Base-by-base conservation (phyloP, 1,140 invertebrate genomes). In the Zaprionus taronus region DNA sequence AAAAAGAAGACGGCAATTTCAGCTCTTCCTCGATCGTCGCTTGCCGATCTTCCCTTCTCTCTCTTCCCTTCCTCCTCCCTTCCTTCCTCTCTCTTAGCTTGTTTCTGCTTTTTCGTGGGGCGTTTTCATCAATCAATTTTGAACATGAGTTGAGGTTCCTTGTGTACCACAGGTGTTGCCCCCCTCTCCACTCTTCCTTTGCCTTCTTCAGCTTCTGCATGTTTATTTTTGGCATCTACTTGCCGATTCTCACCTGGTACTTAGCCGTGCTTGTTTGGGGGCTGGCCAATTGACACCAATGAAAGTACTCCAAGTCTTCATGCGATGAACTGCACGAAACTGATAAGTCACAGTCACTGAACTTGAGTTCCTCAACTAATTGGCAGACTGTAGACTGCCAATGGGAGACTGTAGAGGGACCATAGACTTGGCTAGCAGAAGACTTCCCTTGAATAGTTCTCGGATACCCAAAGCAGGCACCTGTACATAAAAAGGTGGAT, bases 91-190 rank as follows among this genome's bases (percentile, higher is more conserved):
- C 64, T 61, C 9, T 61, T 56, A 49, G 63, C 51, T 57, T 71
- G 41, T 38, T 38, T n/a, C 47, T 38, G 53, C 51, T 44, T 60
- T 77, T 76, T 72, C 61, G 38, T 75, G 81, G 81, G 81, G 81
- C 85, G 81, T 89, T 85, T 90, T 82, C 85, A 85, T 85, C 79
- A 90, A 90, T 80, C 76, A 90, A 81, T 81, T 83, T 71, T 26
- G 78, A 75, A 62, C 72, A 65, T 81, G 79, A 79, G 71, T 62
- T 76, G 62, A 77, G 44, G 67, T 72, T 57, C 61, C 41, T 67
- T 58, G 69, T 17, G 17, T 34, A 44, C 15, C 31, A 72, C 64
- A 73, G 70, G 75, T 73, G 69, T 14, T 70, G 53, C 14, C 41
- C 24, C 11, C 26, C 44, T 20, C 15, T 20, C n/a, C n/a, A 2